Evolutionary conservation across 1,140 invertebrate genomes (phyloP).

Genomic region (Drosophila sulfurigaster): DNA sequence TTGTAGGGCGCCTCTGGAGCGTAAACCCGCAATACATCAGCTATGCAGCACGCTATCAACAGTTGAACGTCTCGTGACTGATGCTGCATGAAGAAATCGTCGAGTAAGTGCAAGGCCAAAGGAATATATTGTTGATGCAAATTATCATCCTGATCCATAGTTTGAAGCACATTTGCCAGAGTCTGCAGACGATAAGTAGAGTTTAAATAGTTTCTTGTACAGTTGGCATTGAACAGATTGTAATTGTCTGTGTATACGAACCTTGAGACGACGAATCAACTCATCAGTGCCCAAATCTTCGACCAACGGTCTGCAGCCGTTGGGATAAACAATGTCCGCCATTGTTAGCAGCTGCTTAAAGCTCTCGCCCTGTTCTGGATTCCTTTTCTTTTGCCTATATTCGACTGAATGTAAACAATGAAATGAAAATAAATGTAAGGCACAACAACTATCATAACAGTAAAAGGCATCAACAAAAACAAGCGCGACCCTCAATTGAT

Average conservation of each 20-base stretch:
- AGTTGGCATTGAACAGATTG: not conserved
- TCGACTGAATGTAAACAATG: conserved; percentile 26
- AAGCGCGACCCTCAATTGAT: conserved; percentile 57
- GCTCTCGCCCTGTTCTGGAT: conserved; percentile 1
- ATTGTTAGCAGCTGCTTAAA: conserved; percentile 50
- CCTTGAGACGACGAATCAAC: conserved; percentile 96
- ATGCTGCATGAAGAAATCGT: conserved; percentile 96
- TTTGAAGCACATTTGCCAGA: conserved; percentile 96
- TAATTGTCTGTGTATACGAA: conserved; percentile 74
- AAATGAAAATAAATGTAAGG: conserved; percentile 1
- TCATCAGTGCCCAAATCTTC: conserved; percentile 98
- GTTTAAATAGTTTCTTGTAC: not conserved
- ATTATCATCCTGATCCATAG: conserved; percentile 98
- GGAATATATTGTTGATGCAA: conserved; percentile 97
- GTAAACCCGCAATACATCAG: conserved; percentile 98
- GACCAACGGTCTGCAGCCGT: conserved; percentile 93
- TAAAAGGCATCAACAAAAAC: conserved; percentile 32
- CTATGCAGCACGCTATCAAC: conserved; percentile 98
- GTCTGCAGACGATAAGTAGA: conserved; percentile 86
- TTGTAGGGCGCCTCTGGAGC: conserved; percentile 99
- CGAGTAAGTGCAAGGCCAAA: conserved; percentile 96
- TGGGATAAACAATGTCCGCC: conserved; percentile 92
- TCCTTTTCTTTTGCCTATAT: not conserved
- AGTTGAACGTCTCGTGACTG: conserved; percentile 96
- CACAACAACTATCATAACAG: conserved; percentile 20